Evolutionary conservation across 2,113 vertebrate species (phyloP).

Genomic region (Elgaria multicarinata): DNA sequence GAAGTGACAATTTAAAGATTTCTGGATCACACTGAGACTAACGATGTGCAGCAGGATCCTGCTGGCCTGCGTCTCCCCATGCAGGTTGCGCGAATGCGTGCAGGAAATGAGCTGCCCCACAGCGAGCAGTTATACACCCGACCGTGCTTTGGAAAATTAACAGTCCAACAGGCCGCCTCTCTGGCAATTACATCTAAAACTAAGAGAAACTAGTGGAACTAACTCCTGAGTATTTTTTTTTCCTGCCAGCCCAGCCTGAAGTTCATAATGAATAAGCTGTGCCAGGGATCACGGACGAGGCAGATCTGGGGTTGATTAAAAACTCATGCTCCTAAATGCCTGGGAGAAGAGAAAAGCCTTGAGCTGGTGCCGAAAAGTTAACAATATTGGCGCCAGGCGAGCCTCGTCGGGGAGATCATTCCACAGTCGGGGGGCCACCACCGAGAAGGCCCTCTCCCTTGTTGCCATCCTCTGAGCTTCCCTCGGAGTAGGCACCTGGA

Average conservation of each 20-base stretch:
- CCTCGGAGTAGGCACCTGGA: too few species aligned
- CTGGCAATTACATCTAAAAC: background rate
- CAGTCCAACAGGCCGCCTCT: conserved; percentile 46
- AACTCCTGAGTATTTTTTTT: too few species aligned
- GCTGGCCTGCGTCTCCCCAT: conserved; percentile 53
- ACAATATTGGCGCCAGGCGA: too few species aligned
- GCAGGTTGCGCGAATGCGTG: conserved; percentile 43
- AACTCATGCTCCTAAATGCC: too few species aligned
- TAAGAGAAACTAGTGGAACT: background rate
- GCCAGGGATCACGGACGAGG: background rate
- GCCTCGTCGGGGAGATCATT: too few species aligned
- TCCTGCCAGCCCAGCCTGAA: background rate
- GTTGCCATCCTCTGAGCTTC: too few species aligned
- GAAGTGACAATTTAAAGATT: conserved; percentile 64
- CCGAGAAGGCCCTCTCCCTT: too few species aligned
- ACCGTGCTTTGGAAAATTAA: conserved; percentile 50
- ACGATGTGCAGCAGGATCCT: conserved; percentile 48
- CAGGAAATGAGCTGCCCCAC: conserved; percentile 62
- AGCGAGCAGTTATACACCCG: conserved; percentile 32
- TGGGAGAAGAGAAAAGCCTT: too few species aligned
- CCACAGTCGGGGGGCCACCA: too few species aligned
- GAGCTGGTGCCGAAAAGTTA: too few species aligned
- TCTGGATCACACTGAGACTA: conserved; percentile 43
- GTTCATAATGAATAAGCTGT: background rate
- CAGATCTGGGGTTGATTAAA: too few species aligned